phyloP scores from a whole-genome alignment of 2,888 invertebrate genomes.

The Apodemia duryi region DNA sequence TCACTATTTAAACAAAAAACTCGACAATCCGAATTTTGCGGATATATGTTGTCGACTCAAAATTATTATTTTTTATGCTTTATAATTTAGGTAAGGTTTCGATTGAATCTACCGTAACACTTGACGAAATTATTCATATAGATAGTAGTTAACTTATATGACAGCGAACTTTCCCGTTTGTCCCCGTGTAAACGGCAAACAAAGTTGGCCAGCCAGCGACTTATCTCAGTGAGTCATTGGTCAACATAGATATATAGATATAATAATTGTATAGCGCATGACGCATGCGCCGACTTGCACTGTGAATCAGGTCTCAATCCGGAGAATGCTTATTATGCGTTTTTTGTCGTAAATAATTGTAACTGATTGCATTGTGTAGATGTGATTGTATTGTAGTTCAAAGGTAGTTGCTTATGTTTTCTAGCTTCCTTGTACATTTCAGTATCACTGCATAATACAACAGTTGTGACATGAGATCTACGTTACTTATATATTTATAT shows the following conservation, averaged over 20 bases:
- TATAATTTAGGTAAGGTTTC: too few relatives aligned
- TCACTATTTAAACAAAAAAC: too few relatives aligned
- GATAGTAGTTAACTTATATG: neutral
- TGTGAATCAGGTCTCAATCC: conserved; percentile 18
- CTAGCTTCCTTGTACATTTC: too few relatives aligned
- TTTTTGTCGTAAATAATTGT: conserved; percentile 7
- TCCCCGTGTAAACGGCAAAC: neutral
- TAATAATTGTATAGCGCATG: conserved; percentile 14
- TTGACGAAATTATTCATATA: too few relatives aligned
- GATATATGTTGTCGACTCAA: too few relatives aligned
- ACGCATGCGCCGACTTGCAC: conserved; percentile 19
- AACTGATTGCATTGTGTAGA: conserved; percentile 10
- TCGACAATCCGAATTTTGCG: too few relatives aligned
- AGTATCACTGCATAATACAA: too few relatives aligned
- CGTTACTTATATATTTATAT: too few relatives aligned
- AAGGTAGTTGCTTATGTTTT: neutral
- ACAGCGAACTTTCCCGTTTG: neutral
- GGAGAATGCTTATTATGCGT: conserved; percentile 3
- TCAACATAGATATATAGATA: conserved; percentile 17
- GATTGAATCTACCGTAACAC: too few relatives aligned
- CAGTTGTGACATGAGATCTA: too few relatives aligned
- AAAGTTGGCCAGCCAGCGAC: neutral
- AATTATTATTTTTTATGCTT: too few relatives aligned
- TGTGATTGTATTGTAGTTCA: conserved; percentile 1
- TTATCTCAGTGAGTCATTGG: conserved; percentile 15